Conservation (phyloP, 2,113 vertebrate species). For the Pluvialis apricaria region DNA sequence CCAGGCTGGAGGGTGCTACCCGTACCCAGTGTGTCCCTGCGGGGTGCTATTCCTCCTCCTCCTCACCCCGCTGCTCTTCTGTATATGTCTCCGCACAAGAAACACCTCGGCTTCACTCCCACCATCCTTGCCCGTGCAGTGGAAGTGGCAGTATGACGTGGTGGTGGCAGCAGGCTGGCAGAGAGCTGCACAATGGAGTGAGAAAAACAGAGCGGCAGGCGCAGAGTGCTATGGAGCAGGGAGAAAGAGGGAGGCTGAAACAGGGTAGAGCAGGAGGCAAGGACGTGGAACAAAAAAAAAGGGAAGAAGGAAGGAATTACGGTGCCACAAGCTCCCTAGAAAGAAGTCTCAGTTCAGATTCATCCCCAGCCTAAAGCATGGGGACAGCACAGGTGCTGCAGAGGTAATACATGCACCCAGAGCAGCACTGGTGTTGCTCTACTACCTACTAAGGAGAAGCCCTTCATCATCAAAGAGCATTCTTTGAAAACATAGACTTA, state of each 20-base stretch:
- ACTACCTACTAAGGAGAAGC: not conserved
- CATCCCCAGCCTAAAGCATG: rapidly evolving
- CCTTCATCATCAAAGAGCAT: not conserved
- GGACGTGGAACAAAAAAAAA: not conserved
- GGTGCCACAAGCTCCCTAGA: not conserved
- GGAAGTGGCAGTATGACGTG: rapidly evolving
- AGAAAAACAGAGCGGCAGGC: not conserved
- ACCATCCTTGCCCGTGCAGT: not conserved
- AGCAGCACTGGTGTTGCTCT: not conserved
- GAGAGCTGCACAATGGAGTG: not conserved
- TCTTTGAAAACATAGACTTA: not conserved
- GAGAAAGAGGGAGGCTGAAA: not conserved
- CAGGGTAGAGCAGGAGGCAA: not conserved
- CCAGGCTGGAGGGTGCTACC: not conserved
- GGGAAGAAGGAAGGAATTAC: not conserved
- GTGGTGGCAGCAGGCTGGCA: not conserved
- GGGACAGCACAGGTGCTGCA: not conserved
- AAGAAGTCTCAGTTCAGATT: not conserved
- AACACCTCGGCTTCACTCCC: not conserved
- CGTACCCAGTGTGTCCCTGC: not conserved
- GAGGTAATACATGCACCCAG: rapidly evolving
- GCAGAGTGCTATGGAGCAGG: not conserved
- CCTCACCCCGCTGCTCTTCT: not conserved
- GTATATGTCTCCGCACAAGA: rapidly evolving
- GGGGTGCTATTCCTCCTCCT: not conserved